Conservation (phyloP, 2,888 invertebrate species). For the Protodeltote pygarga region DNA sequence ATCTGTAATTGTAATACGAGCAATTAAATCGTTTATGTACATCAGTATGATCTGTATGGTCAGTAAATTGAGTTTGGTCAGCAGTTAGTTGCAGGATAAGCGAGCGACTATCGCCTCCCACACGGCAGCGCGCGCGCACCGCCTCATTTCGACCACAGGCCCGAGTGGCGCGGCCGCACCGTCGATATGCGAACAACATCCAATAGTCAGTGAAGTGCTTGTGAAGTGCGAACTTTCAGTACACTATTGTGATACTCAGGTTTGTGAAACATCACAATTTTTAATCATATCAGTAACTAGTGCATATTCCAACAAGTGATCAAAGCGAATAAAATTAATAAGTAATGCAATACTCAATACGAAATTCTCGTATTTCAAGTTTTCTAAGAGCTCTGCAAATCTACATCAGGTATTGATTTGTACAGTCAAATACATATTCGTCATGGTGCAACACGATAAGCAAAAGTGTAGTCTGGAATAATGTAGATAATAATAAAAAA, state of each 20-base stretch:
- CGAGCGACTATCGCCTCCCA: slow-evolving; percentile 64
- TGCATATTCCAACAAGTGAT: background rate
- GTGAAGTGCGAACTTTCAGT: slow-evolving; percentile 56
- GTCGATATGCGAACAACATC: slow-evolving; percentile 56
- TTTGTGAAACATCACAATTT: slow-evolving; percentile 32
- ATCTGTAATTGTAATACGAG: slow-evolving; percentile 39
- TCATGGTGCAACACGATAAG: background rate
- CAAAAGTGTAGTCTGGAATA: background rate
- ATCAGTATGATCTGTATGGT: slow-evolving; percentile 46
- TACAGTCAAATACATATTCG: slow-evolving; percentile 9
- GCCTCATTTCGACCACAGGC: slow-evolving; percentile 72
- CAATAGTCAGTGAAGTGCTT: slow-evolving; percentile 65
- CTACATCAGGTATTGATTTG: slow-evolving; percentile 12
- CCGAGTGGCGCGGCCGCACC: slow-evolving; percentile 71
- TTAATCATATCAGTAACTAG: background rate
- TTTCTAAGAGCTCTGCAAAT: slow-evolving; percentile 18
- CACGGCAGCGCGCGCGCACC: slow-evolving; percentile 68
- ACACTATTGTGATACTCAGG: slow-evolving; percentile 59
- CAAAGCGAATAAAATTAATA: slow-evolving; percentile 13
- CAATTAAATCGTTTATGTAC: slow-evolving; percentile 49
- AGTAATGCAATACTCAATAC: slow-evolving; percentile 44
- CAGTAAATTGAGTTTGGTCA: slow-evolving; percentile 63
- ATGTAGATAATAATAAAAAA: background rate
- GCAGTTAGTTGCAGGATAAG: slow-evolving; percentile 69
- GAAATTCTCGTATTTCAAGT: slow-evolving; percentile 34